phyloP scores from a whole-genome alignment of 2,113 vertebrate species.

The Rattus norvegicus region DNA sequence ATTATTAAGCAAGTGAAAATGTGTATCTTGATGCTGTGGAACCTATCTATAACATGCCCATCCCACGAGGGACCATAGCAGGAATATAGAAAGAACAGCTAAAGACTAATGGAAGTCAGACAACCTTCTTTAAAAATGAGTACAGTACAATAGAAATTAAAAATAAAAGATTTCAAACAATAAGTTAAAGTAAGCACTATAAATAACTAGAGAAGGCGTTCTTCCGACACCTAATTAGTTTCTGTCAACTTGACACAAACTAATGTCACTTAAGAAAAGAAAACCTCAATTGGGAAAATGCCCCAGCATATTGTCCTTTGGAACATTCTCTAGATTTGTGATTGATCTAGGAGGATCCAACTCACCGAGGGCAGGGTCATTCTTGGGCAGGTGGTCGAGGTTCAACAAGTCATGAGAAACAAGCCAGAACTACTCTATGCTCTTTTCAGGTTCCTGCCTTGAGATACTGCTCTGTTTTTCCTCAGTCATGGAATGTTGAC shows the following conservation, averaged over 20 bases:
- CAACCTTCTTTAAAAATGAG: background rate
- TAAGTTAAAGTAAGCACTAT: background rate
- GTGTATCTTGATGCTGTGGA: background rate
- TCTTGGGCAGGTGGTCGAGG: background rate
- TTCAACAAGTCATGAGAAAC: background rate
- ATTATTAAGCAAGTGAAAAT: background rate
- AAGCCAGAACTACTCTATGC: background rate
- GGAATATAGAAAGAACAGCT: background rate
- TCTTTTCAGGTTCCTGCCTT: background rate
- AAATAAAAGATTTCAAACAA: background rate
- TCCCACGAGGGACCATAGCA: background rate
- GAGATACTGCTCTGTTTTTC: background rate
- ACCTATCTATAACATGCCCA: background rate
- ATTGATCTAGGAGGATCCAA: background rate
- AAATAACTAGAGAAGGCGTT: background rate
- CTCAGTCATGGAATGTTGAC: background rate
- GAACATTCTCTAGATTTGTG: background rate
- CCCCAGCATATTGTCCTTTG: background rate
- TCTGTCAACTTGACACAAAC: background rate
- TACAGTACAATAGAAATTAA: background rate
- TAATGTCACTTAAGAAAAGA: background rate
- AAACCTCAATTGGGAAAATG: background rate
- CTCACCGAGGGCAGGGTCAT: background rate
- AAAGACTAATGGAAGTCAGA: background rate
- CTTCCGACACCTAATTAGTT: background rate